Percentiles rank a stretch among this genome's conserved stretches.
Evolutionary conservation across 2,888 invertebrate genomes (phyloP).

Genomic region (Polyommatus iphigenia): DNA sequence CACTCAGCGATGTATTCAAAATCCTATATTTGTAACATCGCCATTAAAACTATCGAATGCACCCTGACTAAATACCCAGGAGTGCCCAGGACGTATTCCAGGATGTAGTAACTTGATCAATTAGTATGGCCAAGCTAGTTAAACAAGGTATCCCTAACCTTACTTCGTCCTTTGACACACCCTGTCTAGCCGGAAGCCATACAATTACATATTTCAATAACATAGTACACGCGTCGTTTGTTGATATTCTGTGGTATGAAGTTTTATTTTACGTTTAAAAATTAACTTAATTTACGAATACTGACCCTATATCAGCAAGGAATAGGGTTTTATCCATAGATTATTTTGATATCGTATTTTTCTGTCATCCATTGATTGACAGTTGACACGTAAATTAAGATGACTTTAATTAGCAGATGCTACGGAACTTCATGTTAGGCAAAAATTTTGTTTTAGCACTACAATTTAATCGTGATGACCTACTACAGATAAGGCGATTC

Average conservation of each 20-base stretch:
- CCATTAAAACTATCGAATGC: background rate
- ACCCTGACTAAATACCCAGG: background rate
- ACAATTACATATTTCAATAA: background rate
- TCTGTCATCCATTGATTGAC: too few relatives aligned
- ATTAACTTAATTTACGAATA: too few relatives aligned
- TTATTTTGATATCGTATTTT: too few relatives aligned
- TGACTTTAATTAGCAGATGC: too few relatives aligned
- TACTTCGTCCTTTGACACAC: background rate
- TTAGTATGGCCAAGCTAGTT: background rate
- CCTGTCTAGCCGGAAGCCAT: constrained; percentile 11
- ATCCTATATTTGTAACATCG: background rate
- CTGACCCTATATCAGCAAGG: too few relatives aligned
- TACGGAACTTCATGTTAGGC: too few relatives aligned
- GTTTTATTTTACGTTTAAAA: background rate
- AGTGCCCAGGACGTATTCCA: background rate
- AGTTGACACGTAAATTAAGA: too few relatives aligned
- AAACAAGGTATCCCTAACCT: background rate
- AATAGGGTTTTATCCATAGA: too few relatives aligned
- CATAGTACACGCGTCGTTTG: background rate
- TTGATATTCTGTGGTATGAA: background rate
- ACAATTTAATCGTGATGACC: too few relatives aligned
- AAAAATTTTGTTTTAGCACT: too few relatives aligned
- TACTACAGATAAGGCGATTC: too few relatives aligned
- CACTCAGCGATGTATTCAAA: too few relatives aligned
- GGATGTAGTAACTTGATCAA: constrained; percentile 9